Evolutionary conservation across 2,888 invertebrate genomes (phyloP).

Genomic region (Metallyticus violacea): DNA sequence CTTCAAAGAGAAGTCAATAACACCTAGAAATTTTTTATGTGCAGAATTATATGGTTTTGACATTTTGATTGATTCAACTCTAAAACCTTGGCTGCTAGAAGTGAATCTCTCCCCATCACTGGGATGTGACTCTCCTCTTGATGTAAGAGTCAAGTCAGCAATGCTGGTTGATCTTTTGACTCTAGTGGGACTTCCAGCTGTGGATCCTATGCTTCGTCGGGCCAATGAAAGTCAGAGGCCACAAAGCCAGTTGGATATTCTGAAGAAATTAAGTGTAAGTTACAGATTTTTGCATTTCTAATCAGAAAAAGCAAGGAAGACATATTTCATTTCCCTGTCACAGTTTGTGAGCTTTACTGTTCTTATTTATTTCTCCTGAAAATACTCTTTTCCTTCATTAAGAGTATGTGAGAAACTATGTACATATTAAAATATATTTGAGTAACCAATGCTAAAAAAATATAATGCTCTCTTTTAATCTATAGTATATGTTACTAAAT

Average conservation of each 20-base stretch:
- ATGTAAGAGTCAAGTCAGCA: constrained; percentile 89
- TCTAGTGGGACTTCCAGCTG: constrained; percentile 82
- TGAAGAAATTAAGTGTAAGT: constrained; percentile 18
- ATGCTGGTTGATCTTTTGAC: constrained; percentile 87
- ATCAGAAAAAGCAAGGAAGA: constrained; percentile 11
- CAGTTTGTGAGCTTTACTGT: too few relatives aligned
- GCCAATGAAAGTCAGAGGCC: constrained; percentile 18
- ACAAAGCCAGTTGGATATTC: not conserved
- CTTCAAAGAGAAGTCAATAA: too few relatives aligned
- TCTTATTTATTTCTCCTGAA: too few relatives aligned
- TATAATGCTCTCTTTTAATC: too few relatives aligned
- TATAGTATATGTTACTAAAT: too few relatives aligned
- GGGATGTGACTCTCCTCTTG: constrained; percentile 89
- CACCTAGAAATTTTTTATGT: constrained; percentile 39
- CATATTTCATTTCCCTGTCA: too few relatives aligned
- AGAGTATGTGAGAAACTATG: too few relatives aligned
- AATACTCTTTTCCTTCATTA: too few relatives aligned
- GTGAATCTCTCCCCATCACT: constrained; percentile 91
- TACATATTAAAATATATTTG: too few relatives aligned
- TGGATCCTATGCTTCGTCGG: constrained; percentile 61
- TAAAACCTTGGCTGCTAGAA: constrained; percentile 94
- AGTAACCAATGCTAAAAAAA: too few relatives aligned
- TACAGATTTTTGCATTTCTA: not conserved
- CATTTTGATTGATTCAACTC: constrained; percentile 83
- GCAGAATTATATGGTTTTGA: constrained; percentile 92